Percentiles rank a stretch among this genome's conserved stretches.
phyloP scores from a whole-genome alignment of 2,888 invertebrate genomes.

The Julus scanicus region DNA sequence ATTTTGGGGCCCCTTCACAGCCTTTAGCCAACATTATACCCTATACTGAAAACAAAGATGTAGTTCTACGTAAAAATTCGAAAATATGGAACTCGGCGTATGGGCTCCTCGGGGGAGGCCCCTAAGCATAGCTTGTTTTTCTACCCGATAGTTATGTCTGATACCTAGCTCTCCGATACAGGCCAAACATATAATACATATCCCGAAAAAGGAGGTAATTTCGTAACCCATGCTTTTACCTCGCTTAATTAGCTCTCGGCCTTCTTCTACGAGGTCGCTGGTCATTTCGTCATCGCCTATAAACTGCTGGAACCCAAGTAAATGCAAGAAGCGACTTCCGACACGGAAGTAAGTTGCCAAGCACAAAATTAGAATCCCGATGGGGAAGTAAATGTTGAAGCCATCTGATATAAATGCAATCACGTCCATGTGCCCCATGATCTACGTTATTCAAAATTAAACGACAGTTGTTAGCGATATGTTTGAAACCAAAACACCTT shows the following conservation, averaged over 20 bases:
- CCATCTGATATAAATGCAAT: conserved; percentile 96
- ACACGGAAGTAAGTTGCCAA: conserved; percentile 93
- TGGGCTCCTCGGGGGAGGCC: too few species aligned
- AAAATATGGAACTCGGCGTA: too few species aligned
- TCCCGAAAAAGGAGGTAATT: too few species aligned
- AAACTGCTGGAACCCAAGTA: conserved; percentile 97
- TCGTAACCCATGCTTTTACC: conserved; percentile 69
- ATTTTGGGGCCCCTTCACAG: too few species aligned
- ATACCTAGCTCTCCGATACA: too few species aligned
- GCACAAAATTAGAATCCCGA: conserved; percentile 93
- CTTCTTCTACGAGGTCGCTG: conserved; percentile 92
- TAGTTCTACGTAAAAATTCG: too few species aligned
- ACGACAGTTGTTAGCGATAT: not conserved
- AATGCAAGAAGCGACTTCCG: conserved; percentile 88
- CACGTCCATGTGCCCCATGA: conserved; percentile 99
- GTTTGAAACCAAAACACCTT: not conserved
- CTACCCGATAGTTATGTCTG: too few species aligned
- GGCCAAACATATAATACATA: too few species aligned
- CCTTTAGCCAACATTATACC: too few species aligned
- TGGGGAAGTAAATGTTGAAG: conserved; percentile 99
- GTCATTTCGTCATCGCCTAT: conserved; percentile 94
- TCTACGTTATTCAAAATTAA: conserved; percentile 67
- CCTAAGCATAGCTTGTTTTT: too few species aligned
- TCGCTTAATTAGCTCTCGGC: conserved; percentile 88
- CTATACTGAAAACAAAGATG: too few species aligned